Conservation (phyloP, 37 sponge, comb jelly and placozoan genomes). For the Beroe ovata region DNA sequence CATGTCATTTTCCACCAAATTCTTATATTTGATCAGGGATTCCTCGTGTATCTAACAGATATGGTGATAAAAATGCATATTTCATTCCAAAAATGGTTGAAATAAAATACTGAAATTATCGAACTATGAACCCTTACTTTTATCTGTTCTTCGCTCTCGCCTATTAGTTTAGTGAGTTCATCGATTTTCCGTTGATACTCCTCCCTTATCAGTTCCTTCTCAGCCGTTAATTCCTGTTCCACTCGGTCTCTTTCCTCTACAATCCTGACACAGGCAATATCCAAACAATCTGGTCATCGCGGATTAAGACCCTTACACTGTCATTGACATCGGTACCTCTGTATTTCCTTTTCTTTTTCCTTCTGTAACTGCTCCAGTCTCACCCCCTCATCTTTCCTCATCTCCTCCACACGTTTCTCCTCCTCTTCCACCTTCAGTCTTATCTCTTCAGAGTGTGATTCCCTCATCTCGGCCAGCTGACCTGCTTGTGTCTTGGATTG, state of each 20-base stretch:
- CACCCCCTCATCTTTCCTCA: conserved; percentile 32
- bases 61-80: too few relatives aligned
- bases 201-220: conserved; percentile 25
- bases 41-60: conserved; percentile 58
- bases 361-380: conserved; percentile 19
- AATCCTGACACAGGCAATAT: conserved; percentile 2
- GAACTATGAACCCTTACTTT: neutral
- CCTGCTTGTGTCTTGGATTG: neutral
- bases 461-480: conserved; percentile 10
- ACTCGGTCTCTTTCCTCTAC: neutral
- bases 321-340: neutral
- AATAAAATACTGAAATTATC: neutral
- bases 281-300: neutral
- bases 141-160: conserved; percentile 45
- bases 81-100: too few relatives aligned
- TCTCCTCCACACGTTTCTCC: neutral
- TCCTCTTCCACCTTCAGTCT: conserved; percentile 1
- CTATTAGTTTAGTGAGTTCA: conserved; percentile 9
- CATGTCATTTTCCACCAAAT: conserved; percentile 32
- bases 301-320: neutral
- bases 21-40: conserved; percentile 5
- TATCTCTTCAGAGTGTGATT: neutral
- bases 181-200: conserved; percentile 41
- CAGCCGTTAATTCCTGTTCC: conserved; percentile 13
- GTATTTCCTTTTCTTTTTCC: conserved; percentile 36